phyloP scores from a whole-genome alignment of 2,113 vertebrate genomes.

The Dipodomys stephensi region DNA sequence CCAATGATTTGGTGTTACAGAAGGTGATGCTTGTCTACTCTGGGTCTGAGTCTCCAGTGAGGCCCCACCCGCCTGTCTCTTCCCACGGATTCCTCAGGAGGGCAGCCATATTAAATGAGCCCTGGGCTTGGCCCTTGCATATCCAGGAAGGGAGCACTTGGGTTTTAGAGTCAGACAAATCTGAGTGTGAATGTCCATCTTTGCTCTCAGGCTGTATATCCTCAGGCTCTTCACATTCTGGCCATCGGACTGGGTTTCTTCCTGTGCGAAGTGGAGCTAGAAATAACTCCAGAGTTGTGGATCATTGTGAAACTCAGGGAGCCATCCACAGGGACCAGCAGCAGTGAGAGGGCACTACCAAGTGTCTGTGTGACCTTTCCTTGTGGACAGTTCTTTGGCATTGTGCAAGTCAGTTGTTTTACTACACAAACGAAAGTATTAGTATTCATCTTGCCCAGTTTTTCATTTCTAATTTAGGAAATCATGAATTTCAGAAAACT shows the following conservation, averaged over 20 bases:
- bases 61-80: not conserved
- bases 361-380: not conserved
- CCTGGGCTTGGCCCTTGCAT: no score
- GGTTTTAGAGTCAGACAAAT: not conserved
- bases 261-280: not conserved
- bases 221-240: not conserved
- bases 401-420: not conserved
- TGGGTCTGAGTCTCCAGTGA: not conserved
- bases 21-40: not conserved
- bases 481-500: constrained; percentile 42
- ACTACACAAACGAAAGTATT: not conserved
- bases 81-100: not conserved
- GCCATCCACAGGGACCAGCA: not conserved
- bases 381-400: not conserved
- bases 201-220: not conserved
- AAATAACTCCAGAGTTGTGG: not conserved
- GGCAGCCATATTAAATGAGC: not conserved
- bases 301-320: not conserved
- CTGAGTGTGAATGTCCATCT: not conserved
- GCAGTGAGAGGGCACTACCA: not conserved
- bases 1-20: not conserved
- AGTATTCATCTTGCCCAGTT: constrained; percentile 9
- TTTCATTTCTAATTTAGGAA: constrained; percentile 41
- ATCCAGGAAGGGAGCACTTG: not conserved
- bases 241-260: not conserved